These are phyloP conservation scores for Heliconius nattereri DNA, from an alignment of 1,140 invertebrate species.

Conservation along the genomic window DNA sequence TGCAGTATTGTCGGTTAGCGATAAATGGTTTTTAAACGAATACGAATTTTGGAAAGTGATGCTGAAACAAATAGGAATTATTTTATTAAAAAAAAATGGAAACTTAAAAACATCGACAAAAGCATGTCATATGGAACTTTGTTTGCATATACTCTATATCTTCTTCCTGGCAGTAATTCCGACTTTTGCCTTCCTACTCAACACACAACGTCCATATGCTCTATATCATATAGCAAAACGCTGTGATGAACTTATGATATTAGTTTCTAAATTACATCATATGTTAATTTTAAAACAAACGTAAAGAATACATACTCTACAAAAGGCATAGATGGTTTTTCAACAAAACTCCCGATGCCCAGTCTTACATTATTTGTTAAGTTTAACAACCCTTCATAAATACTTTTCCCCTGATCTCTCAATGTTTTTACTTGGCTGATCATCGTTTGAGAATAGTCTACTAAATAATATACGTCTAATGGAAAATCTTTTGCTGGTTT, in stretches of 20 bases:
- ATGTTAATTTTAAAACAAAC: neutral
- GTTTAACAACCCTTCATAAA: slow-evolving; percentile 85
- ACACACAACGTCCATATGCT: no score
- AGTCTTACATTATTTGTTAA: slow-evolving; percentile 92
- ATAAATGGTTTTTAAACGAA: slow-evolving; percentile 92
- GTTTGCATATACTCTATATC: no score
- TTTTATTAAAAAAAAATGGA: no score
- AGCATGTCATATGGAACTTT: no score
- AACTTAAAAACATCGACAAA: no score
- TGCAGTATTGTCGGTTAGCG: slow-evolving; percentile 87
- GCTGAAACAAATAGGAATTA: slow-evolving; percentile 21
- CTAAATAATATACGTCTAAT: slow-evolving; percentile 93
- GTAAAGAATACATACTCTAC: slow-evolving; percentile 79
- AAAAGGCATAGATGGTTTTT: slow-evolving; percentile 92
- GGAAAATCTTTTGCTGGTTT: slow-evolving; percentile 90
- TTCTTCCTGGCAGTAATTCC: no score
- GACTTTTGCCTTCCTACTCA: no score
- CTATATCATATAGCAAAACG: no score
- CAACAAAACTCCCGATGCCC: slow-evolving; percentile 94
- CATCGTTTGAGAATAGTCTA: slow-evolving; percentile 94
- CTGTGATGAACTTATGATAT: no score
- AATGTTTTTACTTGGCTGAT: slow-evolving; percentile 86
- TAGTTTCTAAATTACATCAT: neutral
- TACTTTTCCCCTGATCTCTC: slow-evolving; percentile 83
- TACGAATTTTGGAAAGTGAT: slow-evolving; percentile 60